Percentiles rank a stretch among this genome's conserved stretches.
phyloP scores from a whole-genome alignment of 2,113 vertebrate species.

The Takifugu bimaculatus region DNA sequence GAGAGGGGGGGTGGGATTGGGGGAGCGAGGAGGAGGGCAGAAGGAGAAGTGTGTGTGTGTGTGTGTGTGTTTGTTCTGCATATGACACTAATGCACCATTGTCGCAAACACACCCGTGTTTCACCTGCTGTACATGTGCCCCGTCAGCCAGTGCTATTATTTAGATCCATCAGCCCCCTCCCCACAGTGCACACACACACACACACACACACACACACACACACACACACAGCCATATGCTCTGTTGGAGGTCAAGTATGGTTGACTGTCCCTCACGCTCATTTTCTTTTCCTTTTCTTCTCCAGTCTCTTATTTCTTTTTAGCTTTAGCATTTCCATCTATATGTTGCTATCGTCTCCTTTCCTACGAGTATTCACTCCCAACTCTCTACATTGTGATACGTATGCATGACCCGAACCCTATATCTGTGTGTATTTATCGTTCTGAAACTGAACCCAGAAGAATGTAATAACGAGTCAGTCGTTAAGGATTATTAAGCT shows the following conservation, averaged over 20 bases:
- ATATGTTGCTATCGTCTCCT: not conserved
- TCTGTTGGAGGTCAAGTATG: no score
- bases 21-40: constrained; percentile 39
- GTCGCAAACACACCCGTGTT: constrained; percentile 61
- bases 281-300: not conserved
- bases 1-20: constrained; percentile 19
- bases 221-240: not conserved
- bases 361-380: no score
- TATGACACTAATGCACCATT: constrained; percentile 40
- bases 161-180: not conserved
- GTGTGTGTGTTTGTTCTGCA: constrained; percentile 11
- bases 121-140: constrained; percentile 25
- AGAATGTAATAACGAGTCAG: not conserved
- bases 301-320: not conserved
- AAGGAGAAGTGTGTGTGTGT: constrained; percentile 14
- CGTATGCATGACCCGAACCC: no score
- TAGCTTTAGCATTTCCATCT: no score
- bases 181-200: constrained; percentile 1
- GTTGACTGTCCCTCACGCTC: not conserved
- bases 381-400: no score
- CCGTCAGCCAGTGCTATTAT: constrained; percentile 33
- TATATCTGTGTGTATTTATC: not conserved
- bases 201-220: constrained; percentile 6
- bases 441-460: not conserved
- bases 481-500: constrained; percentile 4